These are phyloP conservation scores for Aplochiton taeniatus DNA, from an alignment of 2,797 vertebrate species.

Conservation along the genomic window DNA sequence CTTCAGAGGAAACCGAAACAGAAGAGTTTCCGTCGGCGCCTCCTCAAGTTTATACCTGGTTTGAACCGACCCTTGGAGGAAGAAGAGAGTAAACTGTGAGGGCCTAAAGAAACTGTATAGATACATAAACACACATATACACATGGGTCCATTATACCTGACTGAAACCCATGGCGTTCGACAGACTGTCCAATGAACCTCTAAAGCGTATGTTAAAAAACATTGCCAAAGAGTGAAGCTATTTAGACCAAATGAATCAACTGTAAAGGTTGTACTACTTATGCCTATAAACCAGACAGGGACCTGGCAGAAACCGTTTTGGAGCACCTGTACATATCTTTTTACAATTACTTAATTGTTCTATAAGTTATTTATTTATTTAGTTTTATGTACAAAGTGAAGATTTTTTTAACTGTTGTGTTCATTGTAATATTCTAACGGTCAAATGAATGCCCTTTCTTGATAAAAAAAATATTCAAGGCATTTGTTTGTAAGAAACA, in stretches of 20 bases:
- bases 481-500: constrained; percentile 38
- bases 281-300: constrained; percentile 22
- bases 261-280: not conserved
- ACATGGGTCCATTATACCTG: not conserved
- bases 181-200: constrained; percentile 23
- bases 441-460: constrained; percentile 29
- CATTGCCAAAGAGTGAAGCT: constrained; percentile 40
- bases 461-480: constrained; percentile 8
- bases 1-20: constrained; percentile 84
- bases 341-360: constrained; percentile 32
- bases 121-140: too few species aligned
- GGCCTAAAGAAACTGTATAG: not conserved
- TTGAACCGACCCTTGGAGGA: constrained; percentile 92
- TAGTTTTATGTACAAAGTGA: constrained; percentile 56
- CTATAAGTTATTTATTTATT: constrained; percentile 84
- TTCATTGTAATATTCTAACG: constrained; percentile 35
- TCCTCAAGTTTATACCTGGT: constrained; percentile 95
- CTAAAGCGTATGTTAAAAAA: constrained; percentile 49
- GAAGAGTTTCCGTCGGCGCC: constrained; percentile 86
- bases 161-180: constrained; percentile 46
- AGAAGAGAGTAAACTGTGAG: constrained; percentile 93
- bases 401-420: constrained; percentile 44
- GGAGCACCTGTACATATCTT: constrained; percentile 50
- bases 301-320: constrained; percentile 4
- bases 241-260: constrained; percentile 49